Percentiles rank a stretch among this genome's conserved stretches.
phyloP scores from a whole-genome alignment of 2,797 vertebrate species.

The Poecilia picta region DNA sequence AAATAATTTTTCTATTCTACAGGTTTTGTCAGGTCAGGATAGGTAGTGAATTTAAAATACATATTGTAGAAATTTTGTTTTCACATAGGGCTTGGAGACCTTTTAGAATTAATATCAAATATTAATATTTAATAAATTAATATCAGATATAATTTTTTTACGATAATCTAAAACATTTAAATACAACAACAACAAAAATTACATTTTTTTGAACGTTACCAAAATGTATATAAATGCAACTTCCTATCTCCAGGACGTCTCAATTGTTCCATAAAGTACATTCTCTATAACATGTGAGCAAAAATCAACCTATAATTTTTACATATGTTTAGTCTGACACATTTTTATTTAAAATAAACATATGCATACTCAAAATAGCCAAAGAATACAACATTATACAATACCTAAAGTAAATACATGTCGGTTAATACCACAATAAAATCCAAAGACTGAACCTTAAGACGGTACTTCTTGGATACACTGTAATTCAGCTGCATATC shows the following conservation, averaged over 20 bases:
- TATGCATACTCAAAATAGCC: neutral
- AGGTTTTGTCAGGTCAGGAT: neutral
- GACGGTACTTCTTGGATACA: neutral
- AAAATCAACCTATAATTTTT: neutral
- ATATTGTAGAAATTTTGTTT: neutral
- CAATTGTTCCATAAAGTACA: neutral
- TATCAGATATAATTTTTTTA: too few relatives aligned
- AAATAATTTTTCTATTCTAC: neutral
- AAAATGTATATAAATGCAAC: neutral
- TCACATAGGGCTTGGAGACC: neutral
- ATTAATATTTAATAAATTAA: too few relatives aligned
- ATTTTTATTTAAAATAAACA: neutral
- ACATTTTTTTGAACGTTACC: neutral
- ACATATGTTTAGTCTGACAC: neutral
- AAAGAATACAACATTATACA: neutral
- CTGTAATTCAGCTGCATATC: neutral
- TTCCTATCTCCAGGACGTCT: neutral
- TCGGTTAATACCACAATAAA: neutral
- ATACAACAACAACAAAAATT: too few relatives aligned
- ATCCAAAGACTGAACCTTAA: neutral
- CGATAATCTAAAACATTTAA: neutral
- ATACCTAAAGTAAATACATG: neutral
- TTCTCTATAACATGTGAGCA: neutral
- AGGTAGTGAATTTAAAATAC: neutral
- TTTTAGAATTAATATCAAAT: too few relatives aligned